These are phyloP conservation scores for Dolomedes plantarius DNA, from an alignment of 2,888 invertebrate species.

Conservation along the genomic window DNA sequence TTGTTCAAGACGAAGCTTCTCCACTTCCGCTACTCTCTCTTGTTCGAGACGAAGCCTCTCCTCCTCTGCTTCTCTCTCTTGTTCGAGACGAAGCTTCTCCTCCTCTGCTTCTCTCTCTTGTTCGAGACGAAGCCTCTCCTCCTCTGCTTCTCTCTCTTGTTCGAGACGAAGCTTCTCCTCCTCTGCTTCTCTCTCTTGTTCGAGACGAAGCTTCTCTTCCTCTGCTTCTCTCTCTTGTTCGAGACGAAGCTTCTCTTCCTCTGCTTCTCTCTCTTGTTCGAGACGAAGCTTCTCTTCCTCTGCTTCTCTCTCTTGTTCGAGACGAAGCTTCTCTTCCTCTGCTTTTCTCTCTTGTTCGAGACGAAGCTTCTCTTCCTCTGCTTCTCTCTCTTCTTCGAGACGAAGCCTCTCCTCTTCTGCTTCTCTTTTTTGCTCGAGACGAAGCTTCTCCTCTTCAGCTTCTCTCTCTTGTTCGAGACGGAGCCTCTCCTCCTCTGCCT, in stretches of 20 bases:
- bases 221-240: neutral
- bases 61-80: conserved; percentile 10
- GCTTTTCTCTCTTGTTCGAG: neutral
- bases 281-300: neutral
- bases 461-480: neutral
- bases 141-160: conserved; percentile 6
- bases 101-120: conserved; percentile 8
- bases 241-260: neutral
- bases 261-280: neutral
- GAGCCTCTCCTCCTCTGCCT: neutral
- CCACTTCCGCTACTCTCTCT: conserved; percentile 6
- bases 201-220: neutral
- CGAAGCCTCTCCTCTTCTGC: neutral
- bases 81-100: neutral
- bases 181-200: conserved; percentile 1
- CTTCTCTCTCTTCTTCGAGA: neutral
- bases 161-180: neutral
- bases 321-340: neutral
- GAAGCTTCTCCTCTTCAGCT: neutral
- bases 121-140: neutral
- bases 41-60: neutral
- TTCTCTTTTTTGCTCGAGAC: neutral
- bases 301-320: neutral
- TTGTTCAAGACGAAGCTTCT: neutral
- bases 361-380: neutral